These are phyloP conservation scores for Psylliodes chrysocephalus DNA, from an alignment of 2,888 invertebrate species.

Conservation along the genomic window DNA sequence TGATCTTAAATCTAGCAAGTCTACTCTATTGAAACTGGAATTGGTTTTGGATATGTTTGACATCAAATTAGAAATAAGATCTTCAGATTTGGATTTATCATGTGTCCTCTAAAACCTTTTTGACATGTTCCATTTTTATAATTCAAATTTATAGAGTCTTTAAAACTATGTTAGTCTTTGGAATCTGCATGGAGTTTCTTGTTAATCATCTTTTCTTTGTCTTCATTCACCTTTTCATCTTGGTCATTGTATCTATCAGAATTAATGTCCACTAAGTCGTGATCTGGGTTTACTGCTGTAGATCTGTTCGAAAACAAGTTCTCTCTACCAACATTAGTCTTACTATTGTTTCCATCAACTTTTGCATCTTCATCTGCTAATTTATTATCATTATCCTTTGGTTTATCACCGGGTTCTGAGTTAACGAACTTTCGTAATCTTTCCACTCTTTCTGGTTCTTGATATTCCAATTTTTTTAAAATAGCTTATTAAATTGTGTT, in stretches of 20 bases:
- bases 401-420: slow-evolving; percentile 59
- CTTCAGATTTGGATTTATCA: slow-evolving; percentile 51
- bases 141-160: no score
- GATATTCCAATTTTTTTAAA: slow-evolving; percentile 82
- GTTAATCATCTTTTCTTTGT: no score
- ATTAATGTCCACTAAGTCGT: no score
- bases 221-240: no score
- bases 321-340: no score
- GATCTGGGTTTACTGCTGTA: no score
- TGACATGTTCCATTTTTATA: no score
- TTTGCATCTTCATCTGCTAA: slow-evolving; percentile 54
- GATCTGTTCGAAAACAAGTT: no score
- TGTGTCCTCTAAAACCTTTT: no score
- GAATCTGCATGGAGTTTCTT: no score
- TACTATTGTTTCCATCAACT: slow-evolving; percentile 37
- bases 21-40: slow-evolving; percentile 20
- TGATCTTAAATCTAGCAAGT: slow-evolving; percentile 35
- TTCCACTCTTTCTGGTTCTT: slow-evolving; percentile 82
- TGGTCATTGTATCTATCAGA: no score
- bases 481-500: slow-evolving; percentile 83
- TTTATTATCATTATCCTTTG: slow-evolving; percentile 56
- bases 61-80: slow-evolving; percentile 73
- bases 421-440: slow-evolving; percentile 81
- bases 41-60: slow-evolving; percentile 60
- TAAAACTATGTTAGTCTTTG: no score